A percentile compares a stretch with the other conserved stretches of the same genome.
Evolutionary conservation across 2,113 vertebrate genomes (phyloP).

Genomic region (Hypanus sabinus): DNA sequence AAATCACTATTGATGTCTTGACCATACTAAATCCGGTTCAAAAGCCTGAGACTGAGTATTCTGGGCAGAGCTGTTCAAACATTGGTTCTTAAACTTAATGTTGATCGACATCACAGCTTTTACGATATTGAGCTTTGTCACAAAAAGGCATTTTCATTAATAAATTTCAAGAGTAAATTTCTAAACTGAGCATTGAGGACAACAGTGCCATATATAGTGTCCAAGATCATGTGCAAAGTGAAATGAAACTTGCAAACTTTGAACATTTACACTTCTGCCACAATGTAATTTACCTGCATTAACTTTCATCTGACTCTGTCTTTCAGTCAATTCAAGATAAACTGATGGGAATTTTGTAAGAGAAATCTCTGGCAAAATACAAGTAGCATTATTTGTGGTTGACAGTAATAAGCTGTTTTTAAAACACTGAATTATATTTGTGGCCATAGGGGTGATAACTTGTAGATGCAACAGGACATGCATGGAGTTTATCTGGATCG

Average conservation of each 20-base stretch:
- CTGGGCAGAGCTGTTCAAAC: neutral
- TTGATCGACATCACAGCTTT: constrained; percentile 1
- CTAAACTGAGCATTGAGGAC: neutral
- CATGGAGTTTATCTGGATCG: neutral
- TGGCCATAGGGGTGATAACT: neutral
- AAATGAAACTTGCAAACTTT: neutral
- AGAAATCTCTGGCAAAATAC: neutral
- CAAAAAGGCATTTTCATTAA: neutral
- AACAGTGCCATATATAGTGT: neutral
- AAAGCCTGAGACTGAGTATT: neutral
- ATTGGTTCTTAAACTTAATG: neutral
- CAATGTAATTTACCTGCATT: neutral
- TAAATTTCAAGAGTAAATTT: neutral
- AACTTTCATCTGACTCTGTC: too few relatives aligned
- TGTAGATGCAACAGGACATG: neutral
- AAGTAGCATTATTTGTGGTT: too few relatives aligned
- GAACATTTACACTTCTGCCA: neutral
- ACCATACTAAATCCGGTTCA: neutral
- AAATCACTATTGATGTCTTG: neutral
- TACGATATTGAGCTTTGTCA: neutral
- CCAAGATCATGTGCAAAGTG: neutral
- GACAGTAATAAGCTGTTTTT: neutral
- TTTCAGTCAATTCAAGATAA: neutral
- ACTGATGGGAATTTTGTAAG: neutral
- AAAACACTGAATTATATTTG: neutral